Percentiles rank a stretch among this genome's conserved stretches.
Conservation (phyloP, 2,797 vertebrate species). For the Mionectes olivaceus region DNA sequence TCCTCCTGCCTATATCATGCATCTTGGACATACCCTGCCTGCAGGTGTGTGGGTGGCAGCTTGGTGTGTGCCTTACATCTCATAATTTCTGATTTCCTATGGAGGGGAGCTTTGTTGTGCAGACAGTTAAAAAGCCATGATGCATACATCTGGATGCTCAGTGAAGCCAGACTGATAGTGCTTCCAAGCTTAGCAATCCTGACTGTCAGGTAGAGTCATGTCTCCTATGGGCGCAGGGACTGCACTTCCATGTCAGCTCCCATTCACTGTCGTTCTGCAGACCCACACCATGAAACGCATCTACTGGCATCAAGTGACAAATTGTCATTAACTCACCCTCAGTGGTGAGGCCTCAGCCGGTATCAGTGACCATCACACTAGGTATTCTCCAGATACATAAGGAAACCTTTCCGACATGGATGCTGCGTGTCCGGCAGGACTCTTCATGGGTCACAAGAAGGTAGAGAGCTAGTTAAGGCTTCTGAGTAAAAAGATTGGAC, state of each 20-base stretch:
- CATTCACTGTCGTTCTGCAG: neutral
- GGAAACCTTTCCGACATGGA: neutral
- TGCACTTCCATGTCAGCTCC: neutral
- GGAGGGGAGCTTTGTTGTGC: neutral
- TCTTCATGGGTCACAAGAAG: neutral
- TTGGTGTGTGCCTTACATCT: neutral
- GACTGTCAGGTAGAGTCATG: rapidly evolving
- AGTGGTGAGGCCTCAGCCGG: neutral
- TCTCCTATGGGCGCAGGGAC: neutral
- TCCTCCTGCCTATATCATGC: neutral
- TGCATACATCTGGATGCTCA: neutral
- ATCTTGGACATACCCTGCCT: neutral
- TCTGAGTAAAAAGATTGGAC: neutral
- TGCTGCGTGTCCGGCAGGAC: rapidly evolving
- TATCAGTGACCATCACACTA: rapidly evolving
- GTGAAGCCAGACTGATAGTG: neutral
- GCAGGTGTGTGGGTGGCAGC: neutral
- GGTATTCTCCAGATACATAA: neutral
- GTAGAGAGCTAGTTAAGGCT: neutral
- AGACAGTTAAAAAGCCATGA: rapidly evolving
- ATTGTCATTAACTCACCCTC: neutral
- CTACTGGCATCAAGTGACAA: neutral
- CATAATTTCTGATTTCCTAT: neutral
- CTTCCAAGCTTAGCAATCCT: neutral
- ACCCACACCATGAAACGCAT: neutral